These are phyloP conservation scores for Dysdera silvatica DNA, from an alignment of 1,140 invertebrate species.

Conservation along the genomic window DNA sequence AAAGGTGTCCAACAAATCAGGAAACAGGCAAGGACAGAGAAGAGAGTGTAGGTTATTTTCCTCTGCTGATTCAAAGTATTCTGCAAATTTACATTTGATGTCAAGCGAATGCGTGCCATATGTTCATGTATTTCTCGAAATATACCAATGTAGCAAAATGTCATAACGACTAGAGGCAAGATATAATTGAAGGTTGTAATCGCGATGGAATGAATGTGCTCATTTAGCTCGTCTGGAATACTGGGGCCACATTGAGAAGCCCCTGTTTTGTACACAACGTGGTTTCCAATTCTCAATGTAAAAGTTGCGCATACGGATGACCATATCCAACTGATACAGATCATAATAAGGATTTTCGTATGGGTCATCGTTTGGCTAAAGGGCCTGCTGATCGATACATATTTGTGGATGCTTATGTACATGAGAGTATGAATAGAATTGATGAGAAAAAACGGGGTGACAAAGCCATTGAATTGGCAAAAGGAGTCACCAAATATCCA, in stretches of 20 bases:
- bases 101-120: conserved; percentile 37
- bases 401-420: conserved; percentile 45
- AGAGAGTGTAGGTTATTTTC: conserved; percentile 45
- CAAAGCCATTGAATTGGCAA: conserved; percentile 63
- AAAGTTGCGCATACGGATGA: conserved; percentile 40
- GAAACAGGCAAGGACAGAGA: conserved; percentile 47
- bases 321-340: conserved; percentile 46
- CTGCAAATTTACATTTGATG: conserved; percentile 34
- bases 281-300: conserved; percentile 42
- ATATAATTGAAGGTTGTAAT: conserved; percentile 40
- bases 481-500: conserved; percentile 86
- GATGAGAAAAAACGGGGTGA: conserved; percentile 45
- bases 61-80: conserved; percentile 44
- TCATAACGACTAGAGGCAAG: conserved; percentile 44
- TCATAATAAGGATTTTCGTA: conserved; percentile 44
- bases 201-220: conserved; percentile 42
- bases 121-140: conserved; percentile 46
- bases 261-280: conserved; percentile 42
- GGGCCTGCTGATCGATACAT: conserved; percentile 45
- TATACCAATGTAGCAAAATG: conserved; percentile 45
- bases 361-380: conserved; percentile 43
- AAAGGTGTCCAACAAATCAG: conserved; percentile 47
- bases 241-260: conserved; percentile 48
- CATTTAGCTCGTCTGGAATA: conserved; percentile 36
- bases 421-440: conserved; percentile 49